phyloP scores from a whole-genome alignment of 2,888 invertebrate species.

The Luperina testacea region DNA sequence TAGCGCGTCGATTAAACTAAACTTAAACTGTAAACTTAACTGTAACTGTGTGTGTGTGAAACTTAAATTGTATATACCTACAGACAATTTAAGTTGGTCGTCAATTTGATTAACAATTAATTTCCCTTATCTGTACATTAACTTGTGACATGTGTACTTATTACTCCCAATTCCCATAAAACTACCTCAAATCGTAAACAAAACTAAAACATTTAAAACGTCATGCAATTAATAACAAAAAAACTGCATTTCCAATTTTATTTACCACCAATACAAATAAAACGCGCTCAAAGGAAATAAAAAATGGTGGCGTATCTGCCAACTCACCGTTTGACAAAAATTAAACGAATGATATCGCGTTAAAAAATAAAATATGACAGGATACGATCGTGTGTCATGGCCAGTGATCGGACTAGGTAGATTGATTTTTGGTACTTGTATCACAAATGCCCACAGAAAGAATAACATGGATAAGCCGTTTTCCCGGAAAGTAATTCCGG shows the following conservation, averaged over 20 bases:
- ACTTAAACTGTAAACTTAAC: too few relatives aligned
- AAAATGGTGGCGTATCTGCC: slow-evolving; percentile 26
- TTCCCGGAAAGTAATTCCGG: too few relatives aligned
- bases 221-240: not conserved
- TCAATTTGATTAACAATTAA: not conserved
- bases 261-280: slow-evolving; percentile 29
- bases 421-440: too few relatives aligned
- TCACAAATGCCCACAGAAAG: too few relatives aligned
- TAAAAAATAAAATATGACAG: slow-evolving; percentile 38
- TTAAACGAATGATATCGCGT: slow-evolving; percentile 30
- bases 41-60: too few relatives aligned
- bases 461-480: too few relatives aligned
- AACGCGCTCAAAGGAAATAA: slow-evolving; percentile 16
- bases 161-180: not conserved
- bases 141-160: not conserved
- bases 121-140: not conserved
- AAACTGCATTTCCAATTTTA: slow-evolving; percentile 17
- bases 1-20: too few relatives aligned
- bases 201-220: not conserved
- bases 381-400: slow-evolving; percentile 18
- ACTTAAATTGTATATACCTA: too few relatives aligned
- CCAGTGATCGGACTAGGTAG: too few relatives aligned
- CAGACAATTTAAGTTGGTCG: not conserved
- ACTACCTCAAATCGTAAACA: not conserved
- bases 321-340: slow-evolving; percentile 43